Evolutionary conservation across 2,888 invertebrate genomes (phyloP).

Genomic region (Chrysodeixis includens): DNA sequence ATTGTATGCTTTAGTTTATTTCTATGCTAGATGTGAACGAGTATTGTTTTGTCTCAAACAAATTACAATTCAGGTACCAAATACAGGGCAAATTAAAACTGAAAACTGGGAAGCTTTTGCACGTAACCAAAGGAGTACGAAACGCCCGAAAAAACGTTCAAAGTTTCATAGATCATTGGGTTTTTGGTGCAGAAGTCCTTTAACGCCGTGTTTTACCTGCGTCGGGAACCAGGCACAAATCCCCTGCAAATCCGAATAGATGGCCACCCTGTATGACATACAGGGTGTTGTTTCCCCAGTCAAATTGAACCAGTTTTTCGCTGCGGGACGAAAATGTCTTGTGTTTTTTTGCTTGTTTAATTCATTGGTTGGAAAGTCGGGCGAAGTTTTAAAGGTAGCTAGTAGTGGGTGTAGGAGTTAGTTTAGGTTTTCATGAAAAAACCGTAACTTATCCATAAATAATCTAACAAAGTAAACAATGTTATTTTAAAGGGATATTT

Average conservation of each 20-base stretch:
- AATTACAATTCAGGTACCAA: too few species aligned
- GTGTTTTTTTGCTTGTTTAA: neutral
- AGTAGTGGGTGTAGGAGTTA: neutral
- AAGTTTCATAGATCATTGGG: conserved; percentile 13
- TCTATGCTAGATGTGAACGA: too few species aligned
- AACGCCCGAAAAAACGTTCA: neutral
- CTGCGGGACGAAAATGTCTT: neutral
- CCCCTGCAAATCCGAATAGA: conserved; percentile 1
- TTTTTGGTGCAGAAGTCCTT: conserved; percentile 8
- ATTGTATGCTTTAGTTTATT: too few species aligned
- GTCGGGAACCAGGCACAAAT: conserved; percentile 5
- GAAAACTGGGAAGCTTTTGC: neutral
- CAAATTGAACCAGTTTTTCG: neutral
- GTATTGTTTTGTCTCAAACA: too few species aligned
- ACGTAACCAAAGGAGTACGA: neutral
- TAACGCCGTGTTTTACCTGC: neutral
- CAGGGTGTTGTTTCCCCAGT: neutral
- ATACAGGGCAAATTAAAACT: neutral
- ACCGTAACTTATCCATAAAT: too few species aligned
- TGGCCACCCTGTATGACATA: conserved; percentile 3
- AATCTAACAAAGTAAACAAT: too few species aligned
- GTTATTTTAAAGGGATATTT: too few species aligned
- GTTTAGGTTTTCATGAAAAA: too few species aligned
- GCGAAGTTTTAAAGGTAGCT: neutral
- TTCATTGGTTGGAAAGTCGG: neutral